phyloP scores from a whole-genome alignment of 2,888 invertebrate genomes.

The Shargacucullia verbasci region DNA sequence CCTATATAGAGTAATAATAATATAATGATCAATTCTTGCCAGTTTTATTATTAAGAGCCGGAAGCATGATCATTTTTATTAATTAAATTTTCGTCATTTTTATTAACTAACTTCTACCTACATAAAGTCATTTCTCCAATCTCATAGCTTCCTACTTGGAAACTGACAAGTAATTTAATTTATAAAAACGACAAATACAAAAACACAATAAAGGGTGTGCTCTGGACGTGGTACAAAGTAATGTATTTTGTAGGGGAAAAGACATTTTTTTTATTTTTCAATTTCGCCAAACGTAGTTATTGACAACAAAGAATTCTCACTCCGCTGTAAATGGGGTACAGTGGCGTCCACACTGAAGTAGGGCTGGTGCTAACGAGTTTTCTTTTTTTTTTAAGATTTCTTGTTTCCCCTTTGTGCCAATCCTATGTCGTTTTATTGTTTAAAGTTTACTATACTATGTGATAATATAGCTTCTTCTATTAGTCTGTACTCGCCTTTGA shows the following conservation, averaged over 20 bases:
- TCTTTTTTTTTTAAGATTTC: not conserved
- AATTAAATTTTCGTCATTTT: no score
- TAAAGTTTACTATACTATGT: no score
- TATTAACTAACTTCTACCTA: no score
- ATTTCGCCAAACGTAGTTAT: constrained; percentile 38
- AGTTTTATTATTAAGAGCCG: no score
- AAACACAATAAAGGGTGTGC: constrained; percentile 3
- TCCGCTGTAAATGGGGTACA: constrained; percentile 23
- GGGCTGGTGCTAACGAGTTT: constrained; percentile 1
- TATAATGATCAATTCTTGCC: no score
- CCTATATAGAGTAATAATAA: no score
- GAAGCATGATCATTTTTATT: no score
- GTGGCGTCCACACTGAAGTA: constrained; percentile 9
- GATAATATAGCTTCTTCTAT: no score
- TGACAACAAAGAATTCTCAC: constrained; percentile 42
- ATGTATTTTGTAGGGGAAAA: constrained; percentile 27
- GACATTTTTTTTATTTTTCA: constrained; percentile 26
- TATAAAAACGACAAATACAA: constrained; percentile 6
- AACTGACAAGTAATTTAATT: constrained; percentile 29
- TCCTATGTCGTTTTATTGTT: no score
- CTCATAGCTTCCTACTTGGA: not conserved
- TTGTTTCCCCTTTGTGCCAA: no score
- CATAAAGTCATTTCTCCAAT: no score
- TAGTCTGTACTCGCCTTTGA: no score
- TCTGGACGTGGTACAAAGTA: constrained; percentile 8